Conservation (phyloP, 2,113 vertebrate species). For the Morphnarchus princeps region DNA sequence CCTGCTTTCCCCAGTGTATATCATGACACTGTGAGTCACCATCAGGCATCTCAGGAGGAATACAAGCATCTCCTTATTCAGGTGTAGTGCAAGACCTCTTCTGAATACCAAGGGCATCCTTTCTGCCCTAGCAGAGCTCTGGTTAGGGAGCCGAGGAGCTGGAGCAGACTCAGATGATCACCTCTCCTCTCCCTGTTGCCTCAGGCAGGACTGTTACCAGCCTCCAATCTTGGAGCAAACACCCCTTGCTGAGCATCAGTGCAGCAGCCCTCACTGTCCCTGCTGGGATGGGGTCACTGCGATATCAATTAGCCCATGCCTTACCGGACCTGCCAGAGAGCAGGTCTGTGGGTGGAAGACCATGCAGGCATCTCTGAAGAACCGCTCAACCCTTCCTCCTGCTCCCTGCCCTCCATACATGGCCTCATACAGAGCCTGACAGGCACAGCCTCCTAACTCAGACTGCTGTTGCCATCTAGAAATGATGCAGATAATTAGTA, state of each 20-base stretch:
- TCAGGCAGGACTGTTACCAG: neutral
- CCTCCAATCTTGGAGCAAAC: neutral
- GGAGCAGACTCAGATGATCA: neutral
- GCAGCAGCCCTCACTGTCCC: neutral
- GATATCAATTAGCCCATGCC: neutral
- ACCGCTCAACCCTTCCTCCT: neutral
- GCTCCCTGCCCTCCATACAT: neutral
- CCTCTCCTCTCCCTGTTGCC: fast-evolving
- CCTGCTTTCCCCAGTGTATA: neutral
- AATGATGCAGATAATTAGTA: neutral
- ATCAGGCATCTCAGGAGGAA: neutral
- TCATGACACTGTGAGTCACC: neutral
- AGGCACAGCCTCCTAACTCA: neutral
- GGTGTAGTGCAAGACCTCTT: neutral
- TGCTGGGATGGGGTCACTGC: neutral
- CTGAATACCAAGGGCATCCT: neutral
- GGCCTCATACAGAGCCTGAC: neutral
- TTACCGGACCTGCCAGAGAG: neutral
- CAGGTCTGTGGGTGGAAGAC: neutral
- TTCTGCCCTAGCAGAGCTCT: neutral
- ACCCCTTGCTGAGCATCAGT: neutral
- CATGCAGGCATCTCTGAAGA: neutral
- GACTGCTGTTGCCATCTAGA: neutral
- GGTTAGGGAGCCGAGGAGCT: neutral
- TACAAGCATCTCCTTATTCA: neutral